These are phyloP conservation scores for Papilio helenus DNA, from an alignment of 1,140 invertebrate genomes.

Conservation along the genomic window DNA sequence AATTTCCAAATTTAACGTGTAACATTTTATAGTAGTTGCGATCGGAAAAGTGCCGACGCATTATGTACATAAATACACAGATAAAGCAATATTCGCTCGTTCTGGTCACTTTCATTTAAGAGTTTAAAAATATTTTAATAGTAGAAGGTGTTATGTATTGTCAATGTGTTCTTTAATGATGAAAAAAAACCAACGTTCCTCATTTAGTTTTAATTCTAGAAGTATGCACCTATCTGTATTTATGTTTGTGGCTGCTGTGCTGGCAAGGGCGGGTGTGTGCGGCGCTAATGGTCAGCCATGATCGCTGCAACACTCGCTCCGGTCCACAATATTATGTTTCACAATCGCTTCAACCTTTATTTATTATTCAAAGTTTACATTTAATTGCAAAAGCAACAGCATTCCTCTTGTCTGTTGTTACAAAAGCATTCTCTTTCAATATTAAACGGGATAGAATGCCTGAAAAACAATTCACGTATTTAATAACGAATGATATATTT, in stretches of 20 bases:
- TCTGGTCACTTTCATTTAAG: background rate
- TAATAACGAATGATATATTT: background rate
- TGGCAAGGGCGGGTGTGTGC: background rate
- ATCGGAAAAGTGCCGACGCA: background rate
- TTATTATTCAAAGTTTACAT: background rate
- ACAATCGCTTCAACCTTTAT: background rate
- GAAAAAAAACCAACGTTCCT: background rate
- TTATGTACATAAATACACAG: background rate
- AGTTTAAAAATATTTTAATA: background rate
- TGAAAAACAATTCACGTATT: background rate
- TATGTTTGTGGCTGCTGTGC: too few species aligned
- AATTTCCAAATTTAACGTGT: background rate
- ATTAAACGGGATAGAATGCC: background rate
- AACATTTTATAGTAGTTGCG: background rate
- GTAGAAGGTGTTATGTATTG: too few species aligned
- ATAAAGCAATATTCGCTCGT: background rate
- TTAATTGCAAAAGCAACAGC: background rate
- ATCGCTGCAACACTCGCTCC: background rate
- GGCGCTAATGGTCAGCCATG: background rate
- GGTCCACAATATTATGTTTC: background rate
- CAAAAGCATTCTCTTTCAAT: background rate
- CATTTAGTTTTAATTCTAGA: background rate
- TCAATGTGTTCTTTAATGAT: too few species aligned
- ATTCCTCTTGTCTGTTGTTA: background rate
- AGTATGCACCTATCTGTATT: background rate